Conservation (phyloP, 1,140 invertebrate species). For the Campoletis sonorensis region DNA sequence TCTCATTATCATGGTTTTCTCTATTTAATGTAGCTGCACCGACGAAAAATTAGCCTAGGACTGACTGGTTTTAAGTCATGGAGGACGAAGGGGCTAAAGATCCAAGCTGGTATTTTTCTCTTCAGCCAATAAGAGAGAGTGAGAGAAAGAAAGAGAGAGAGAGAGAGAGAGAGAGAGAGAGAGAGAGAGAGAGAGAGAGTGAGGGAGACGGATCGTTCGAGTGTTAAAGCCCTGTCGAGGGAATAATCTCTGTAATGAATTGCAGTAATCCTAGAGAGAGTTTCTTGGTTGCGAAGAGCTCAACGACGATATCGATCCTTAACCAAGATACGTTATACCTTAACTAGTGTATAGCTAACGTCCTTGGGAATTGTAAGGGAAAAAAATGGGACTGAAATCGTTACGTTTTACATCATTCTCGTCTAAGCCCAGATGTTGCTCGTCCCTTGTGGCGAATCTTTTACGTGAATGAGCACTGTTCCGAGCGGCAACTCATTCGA, state of each 20-base stretch:
- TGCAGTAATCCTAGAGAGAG: conserved; percentile 35
- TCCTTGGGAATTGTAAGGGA: background rate
- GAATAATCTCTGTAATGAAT: conserved; percentile 45
- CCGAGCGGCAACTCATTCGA: background rate
- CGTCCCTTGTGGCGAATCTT: background rate
- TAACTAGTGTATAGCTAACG: background rate
- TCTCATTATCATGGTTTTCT: conserved; percentile 2
- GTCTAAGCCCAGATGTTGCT: background rate
- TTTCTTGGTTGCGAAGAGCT: conserved; percentile 34
- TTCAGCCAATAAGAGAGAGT: background rate
- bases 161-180: background rate
- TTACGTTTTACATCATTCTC: background rate
- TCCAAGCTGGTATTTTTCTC: background rate
- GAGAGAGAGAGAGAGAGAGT: background rate
- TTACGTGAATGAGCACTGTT: background rate
- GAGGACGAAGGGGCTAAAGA: background rate
- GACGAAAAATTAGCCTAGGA: conserved; percentile 15
- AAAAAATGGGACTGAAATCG: background rate
- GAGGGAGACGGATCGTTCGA: conserved; percentile 32
- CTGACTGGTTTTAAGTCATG: conserved; percentile 18
- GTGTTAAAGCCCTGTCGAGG: conserved; percentile 37
- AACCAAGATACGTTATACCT: conserved; percentile 9
- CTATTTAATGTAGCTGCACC: background rate
- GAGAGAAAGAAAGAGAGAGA: no score
- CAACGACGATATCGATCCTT: conserved; percentile 40